Conservation (phyloP, 2,797 vertebrate genomes). For the Dendrocincla fuliginosa region DNA sequence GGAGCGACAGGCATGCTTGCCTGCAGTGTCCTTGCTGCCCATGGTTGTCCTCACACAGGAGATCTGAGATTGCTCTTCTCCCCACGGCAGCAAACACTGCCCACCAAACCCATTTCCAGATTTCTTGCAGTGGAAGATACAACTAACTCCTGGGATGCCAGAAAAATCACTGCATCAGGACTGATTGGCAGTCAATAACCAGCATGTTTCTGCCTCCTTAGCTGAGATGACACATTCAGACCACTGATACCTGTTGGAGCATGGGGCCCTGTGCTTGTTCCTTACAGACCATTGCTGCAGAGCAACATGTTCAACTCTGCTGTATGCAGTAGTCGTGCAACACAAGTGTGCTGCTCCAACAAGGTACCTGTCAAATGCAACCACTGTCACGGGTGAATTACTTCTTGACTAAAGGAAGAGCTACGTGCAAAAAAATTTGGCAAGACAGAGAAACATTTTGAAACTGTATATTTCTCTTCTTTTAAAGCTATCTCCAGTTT, state of each 20-base stretch:
- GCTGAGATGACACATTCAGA: background rate
- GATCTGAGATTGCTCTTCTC: background rate
- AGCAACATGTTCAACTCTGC: background rate
- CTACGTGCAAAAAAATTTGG: background rate
- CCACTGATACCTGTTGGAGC: background rate
- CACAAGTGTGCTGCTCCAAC: background rate
- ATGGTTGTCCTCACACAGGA: fast-evolving
- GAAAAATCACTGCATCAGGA: fast-evolving
- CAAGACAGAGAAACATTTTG: background rate
- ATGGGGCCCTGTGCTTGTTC: fast-evolving
- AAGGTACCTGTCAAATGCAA: background rate
- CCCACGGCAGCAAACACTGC: fast-evolving
- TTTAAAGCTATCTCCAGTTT: background rate
- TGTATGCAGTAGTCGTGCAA: background rate
- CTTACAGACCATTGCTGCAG: background rate
- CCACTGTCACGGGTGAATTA: background rate
- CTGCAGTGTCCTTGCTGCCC: background rate
- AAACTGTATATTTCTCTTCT: background rate
- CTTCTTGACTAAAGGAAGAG: background rate
- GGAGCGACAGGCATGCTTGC: background rate
- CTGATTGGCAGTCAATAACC: background rate
- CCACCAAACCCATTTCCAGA: background rate
- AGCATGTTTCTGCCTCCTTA: background rate
- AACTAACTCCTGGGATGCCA: background rate
- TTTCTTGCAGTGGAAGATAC: background rate